Conservation (phyloP, 2,113 vertebrate species). For the Kryptolebias marmoratus region DNA sequence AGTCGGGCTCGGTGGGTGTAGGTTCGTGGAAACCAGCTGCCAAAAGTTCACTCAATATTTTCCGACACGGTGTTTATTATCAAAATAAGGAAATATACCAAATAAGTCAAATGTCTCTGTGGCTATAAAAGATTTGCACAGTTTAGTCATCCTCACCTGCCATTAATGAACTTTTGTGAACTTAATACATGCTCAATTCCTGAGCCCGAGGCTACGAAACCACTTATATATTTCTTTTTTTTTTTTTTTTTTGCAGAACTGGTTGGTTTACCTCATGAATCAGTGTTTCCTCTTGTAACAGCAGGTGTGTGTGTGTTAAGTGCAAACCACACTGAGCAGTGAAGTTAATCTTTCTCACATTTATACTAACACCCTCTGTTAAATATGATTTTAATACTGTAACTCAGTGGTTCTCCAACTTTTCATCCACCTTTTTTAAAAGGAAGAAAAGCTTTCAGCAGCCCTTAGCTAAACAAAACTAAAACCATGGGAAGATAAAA, state of each 20-base stretch:
- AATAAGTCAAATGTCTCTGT: not conserved
- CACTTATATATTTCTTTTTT: not conserved
- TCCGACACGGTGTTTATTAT: not conserved
- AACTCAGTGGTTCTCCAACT: too few relatives aligned
- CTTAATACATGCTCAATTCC: conserved; percentile 4
- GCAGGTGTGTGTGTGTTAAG: not conserved
- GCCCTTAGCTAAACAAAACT: too few relatives aligned
- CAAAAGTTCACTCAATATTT: not conserved
- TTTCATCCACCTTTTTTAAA: too few relatives aligned
- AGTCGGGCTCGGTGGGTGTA: conserved; percentile 31
- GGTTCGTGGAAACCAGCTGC: not conserved
- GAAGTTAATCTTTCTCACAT: not conserved
- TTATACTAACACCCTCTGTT: too few relatives aligned
- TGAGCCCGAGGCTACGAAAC: conserved; percentile 40
- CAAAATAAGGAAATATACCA: not conserved
- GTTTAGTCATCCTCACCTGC: conserved; percentile 9
- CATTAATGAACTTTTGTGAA: not conserved
- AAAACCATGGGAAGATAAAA: too few relatives aligned
- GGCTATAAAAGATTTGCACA: too few relatives aligned
- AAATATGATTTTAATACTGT: too few relatives aligned
- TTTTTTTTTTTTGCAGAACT: conserved; percentile 26
- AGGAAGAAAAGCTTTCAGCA: too few relatives aligned
- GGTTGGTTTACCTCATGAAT: conserved; percentile 23
- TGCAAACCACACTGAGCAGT: not conserved
- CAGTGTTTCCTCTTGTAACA: not conserved